phyloP scores from a whole-genome alignment of 2,113 vertebrate species.

The Siphamia tubifer region DNA sequence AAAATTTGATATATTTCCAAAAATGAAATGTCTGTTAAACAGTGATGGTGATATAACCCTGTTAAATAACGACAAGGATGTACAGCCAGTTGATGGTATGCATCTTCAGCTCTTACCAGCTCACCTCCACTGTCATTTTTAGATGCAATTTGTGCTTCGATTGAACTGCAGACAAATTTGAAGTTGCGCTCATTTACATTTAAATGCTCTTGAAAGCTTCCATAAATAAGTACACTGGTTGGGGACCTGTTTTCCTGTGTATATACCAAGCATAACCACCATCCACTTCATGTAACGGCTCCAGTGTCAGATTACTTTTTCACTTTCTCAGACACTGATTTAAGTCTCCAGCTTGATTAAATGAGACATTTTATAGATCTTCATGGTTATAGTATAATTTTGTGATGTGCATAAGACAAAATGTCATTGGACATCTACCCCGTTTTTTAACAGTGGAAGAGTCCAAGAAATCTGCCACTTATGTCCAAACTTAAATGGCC shows the following conservation, averaged over 20 bases:
- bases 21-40: no score
- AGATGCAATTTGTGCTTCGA: neutral
- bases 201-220: neutral
- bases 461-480: slow-evolving; percentile 50
- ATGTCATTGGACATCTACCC: neutral
- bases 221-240: neutral
- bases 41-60: no score
- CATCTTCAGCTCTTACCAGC: neutral
- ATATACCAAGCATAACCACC: neutral
- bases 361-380: neutral
- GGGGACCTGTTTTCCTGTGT: neutral
- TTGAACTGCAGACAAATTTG: neutral
- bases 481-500: slow-evolving; percentile 60
- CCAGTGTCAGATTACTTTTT: neutral
- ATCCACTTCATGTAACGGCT: slow-evolving; percentile 1
- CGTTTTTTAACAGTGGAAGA: slow-evolving; percentile 4
- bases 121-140: neutral
- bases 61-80: neutral
- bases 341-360: slow-evolving; percentile 9
- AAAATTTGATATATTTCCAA: no score
- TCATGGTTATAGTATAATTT: slow-evolving; percentile 1
- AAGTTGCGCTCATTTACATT: neutral
- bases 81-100: neutral
- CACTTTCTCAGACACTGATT: slow-evolving; percentile 4
- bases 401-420: slow-evolving; percentile 2